Evolutionary conservation across 1,140 invertebrate genomes (phyloP).

Genomic region (Pseudomyrmex dendroicus): DNA sequence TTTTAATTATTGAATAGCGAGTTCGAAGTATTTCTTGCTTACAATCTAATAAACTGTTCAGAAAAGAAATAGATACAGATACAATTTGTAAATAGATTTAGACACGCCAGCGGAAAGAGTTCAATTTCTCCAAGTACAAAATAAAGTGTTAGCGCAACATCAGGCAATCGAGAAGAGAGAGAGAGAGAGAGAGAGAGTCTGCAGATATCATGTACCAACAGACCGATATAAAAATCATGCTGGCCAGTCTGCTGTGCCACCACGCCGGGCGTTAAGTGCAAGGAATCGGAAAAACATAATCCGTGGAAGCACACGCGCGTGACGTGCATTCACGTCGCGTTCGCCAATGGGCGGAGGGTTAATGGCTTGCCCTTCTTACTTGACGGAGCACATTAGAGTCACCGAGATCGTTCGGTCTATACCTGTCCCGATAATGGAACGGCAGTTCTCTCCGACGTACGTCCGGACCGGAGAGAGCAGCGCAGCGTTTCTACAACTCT

Average conservation of each 20-base stretch:
- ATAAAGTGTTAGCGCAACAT: background rate
- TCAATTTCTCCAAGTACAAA: no score
- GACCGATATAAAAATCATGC: constrained; percentile 25
- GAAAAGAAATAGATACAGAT: background rate
- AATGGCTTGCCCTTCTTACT: constrained; percentile 33
- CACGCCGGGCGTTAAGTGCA: constrained; percentile 37
- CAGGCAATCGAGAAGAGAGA: background rate
- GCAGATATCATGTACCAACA: background rate
- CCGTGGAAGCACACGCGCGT: constrained; percentile 31
- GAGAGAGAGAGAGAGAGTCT: background rate
- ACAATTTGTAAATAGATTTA: background rate
- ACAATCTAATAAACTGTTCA: background rate
- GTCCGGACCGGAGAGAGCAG: background rate
- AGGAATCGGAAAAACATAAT: constrained; percentile 45
- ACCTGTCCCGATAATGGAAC: constrained; percentile 66
- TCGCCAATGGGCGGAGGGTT: constrained; percentile 5
- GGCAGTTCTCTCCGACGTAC: constrained; percentile 23
- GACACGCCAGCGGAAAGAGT: background rate
- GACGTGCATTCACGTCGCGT: constrained; percentile 33
- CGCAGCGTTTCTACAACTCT: background rate
- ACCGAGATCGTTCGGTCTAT: constrained; percentile 30
- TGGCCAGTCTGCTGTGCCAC: background rate
- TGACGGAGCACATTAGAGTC: constrained; percentile 37
- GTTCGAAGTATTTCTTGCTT: no score
- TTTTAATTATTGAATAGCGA: no score